Evolutionary conservation across 2,113 vertebrate species (phyloP).

Genomic region (Indicator maculatus): DNA sequence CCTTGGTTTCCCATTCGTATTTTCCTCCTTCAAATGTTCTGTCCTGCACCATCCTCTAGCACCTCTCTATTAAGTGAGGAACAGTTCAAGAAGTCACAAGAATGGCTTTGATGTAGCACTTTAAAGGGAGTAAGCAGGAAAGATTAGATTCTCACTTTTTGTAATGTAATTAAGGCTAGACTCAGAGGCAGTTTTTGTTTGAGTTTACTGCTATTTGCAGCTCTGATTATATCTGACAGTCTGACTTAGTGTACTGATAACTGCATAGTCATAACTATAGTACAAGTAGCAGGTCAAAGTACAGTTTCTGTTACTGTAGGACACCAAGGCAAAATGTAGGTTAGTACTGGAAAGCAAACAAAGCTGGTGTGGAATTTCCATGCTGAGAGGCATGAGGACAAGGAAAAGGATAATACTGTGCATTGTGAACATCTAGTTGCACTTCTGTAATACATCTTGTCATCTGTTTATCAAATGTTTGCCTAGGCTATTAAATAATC

Average conservation of each 20-base stretch:
- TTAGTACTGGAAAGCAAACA: background rate
- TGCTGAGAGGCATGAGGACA: background rate
- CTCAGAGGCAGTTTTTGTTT: background rate
- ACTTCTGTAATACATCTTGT: background rate
- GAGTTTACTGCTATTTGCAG: background rate
- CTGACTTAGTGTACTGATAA: background rate
- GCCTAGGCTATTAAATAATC: background rate
- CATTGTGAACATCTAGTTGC: background rate
- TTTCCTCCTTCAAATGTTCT: background rate
- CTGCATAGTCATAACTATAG: background rate
- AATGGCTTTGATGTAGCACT: background rate
- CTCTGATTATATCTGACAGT: background rate
- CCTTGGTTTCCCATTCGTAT: background rate
- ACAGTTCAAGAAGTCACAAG: background rate
- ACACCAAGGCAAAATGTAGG: background rate
- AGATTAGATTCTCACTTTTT: constrained; percentile 9
- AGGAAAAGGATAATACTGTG: background rate
- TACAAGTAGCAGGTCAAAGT: background rate
- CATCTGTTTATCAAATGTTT: background rate
- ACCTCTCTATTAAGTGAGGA: background rate
- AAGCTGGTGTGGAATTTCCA: background rate
- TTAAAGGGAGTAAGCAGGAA: background rate
- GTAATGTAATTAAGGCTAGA: background rate
- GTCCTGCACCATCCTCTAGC: background rate
- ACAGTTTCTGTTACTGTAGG: background rate